Percentiles rank a stretch among this genome's conserved stretches.
Evolutionary conservation across 2,113 vertebrate genomes (phyloP).

Genomic region (Xiphophorus hellerii): DNA sequence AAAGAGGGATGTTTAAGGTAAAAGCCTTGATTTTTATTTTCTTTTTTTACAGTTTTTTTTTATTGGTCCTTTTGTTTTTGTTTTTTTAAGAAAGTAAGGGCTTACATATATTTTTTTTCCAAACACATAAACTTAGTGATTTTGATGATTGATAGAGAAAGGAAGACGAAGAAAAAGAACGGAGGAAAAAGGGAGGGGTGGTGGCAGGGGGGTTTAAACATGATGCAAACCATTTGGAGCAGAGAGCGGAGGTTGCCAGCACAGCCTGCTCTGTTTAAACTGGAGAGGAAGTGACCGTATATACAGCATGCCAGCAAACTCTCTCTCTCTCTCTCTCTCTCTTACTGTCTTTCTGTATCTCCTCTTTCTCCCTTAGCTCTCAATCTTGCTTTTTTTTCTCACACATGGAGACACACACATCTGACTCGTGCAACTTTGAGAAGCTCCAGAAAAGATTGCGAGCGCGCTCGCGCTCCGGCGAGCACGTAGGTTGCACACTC

Average conservation of each 20-base stretch:
- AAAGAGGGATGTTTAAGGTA: conserved; percentile 52
- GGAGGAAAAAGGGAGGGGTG: conserved; percentile 63
- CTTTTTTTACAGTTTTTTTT: conserved; percentile 38
- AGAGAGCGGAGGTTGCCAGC: conserved; percentile 92
- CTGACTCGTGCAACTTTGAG: conserved; percentile 32
- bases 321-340: conserved; percentile 74
- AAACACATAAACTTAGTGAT: conserved; percentile 82
- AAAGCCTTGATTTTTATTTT: conserved; percentile 71
- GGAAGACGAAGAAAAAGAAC: conserved; percentile 69
- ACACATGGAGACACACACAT: conserved; percentile 33
- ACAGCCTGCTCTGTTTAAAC: conserved; percentile 99
- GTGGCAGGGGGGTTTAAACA: conserved; percentile 91
- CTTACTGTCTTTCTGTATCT: conserved; percentile 62
- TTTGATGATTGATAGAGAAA: conserved; percentile 85
- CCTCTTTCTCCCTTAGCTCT: conserved; percentile 29
- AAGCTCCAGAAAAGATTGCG: conserved; percentile 39
- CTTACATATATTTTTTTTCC: conserved; percentile 62
- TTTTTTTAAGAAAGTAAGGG: conserved; percentile 69
- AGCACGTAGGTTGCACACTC: conserved; percentile 48
- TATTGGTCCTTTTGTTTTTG: conserved; percentile 38
- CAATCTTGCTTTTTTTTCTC: conserved; percentile 26
- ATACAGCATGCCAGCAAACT: conserved; percentile 94
- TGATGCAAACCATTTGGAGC: conserved; percentile 99
- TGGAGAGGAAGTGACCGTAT: conserved; percentile 99
- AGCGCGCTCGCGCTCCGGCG: background rate